Base-by-base conservation (phyloP, 1,140 invertebrate species). In the Drosophila suzukii region DNA sequence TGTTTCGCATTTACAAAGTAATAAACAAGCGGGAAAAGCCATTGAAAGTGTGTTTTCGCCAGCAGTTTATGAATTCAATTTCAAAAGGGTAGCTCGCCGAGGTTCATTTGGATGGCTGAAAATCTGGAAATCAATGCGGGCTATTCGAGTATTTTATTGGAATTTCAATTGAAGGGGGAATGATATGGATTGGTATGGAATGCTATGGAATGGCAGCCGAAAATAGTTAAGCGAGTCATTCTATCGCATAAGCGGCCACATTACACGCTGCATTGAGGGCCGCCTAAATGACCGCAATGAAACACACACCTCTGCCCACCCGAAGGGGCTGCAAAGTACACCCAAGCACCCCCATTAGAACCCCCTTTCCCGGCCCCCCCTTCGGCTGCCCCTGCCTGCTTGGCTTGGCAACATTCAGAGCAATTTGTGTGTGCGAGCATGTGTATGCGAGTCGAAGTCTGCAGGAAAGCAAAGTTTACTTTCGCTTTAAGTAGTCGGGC, bases 241-340 rank as follows among this genome's bases (percentile, higher is more conserved):
- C 76, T 51, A 80, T 80, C 68, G 67, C 51, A 80, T 89, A 88
- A 89, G 84, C 80, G 84, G 74, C 84, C 84, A 49, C 84, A 88
- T 88, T 89, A 83, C 84, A 89, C 76, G 84, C 84, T 89, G 84
- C 84, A 88, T 89, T 88, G 80, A 89, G 80, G 80, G 77, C 62
- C 72, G 74, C 84, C 84, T 83, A 88, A 88, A 88, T 88, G 84
- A 88, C 84, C 84, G 65, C 84, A 88, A 84, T 79, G 60, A 89
- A 78, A 78, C 76, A 53, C 83, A 80, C 84, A 88, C 83, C 84
- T 81, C 84, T 75, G 57, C 46, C 67, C 63, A 65, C 46, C 63
- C 63, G 44, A 61, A 46, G 24, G 17, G 15, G 50, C 20, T 54
- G 55, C 76, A 71, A 66, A 51, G 44, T 39, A 59, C 39, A 38